Conservation (phyloP, 2,888 invertebrate genomes). For the Leptopilina myrica region DNA sequence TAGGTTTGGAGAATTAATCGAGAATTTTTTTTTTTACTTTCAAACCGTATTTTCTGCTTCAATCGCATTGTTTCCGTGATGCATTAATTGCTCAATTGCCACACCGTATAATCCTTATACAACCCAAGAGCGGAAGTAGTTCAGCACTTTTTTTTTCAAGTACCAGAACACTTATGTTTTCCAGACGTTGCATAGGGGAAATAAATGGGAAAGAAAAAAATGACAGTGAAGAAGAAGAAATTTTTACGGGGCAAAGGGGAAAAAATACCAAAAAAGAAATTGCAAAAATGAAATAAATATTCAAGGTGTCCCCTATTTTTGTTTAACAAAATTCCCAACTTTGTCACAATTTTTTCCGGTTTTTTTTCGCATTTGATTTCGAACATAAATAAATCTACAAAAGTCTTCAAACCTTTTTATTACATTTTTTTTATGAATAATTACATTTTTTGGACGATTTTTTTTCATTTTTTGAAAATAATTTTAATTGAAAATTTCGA, state of each 20-base stretch:
- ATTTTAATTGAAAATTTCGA: too few relatives aligned
- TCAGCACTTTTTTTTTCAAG: slow-evolving; percentile 37
- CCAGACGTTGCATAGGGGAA: slow-evolving; percentile 35
- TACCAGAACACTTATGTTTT: slow-evolving; percentile 22
- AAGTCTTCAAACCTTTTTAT: too few relatives aligned
- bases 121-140: slow-evolving; percentile 48
- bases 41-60: slow-evolving; percentile 60
- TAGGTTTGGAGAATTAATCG: slow-evolving; percentile 27
- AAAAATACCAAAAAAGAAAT: neutral
- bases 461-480: too few relatives aligned
- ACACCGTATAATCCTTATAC: slow-evolving; percentile 63
- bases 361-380: too few relatives aligned
- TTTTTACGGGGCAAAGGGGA: neutral
- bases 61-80: slow-evolving; percentile 70
- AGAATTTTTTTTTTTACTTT: slow-evolving; percentile 56
- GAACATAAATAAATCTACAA: too few relatives aligned
- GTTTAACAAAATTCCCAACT: too few relatives aligned
- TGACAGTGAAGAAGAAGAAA: slow-evolving; percentile 17
- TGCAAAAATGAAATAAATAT: too few relatives aligned
- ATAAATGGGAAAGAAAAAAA: slow-evolving; percentile 4
- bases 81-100: slow-evolving; percentile 75
- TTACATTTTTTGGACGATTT: too few relatives aligned
- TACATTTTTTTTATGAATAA: too few relatives aligned
- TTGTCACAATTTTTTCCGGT: too few relatives aligned
- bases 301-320: too few relatives aligned